Conservation (phyloP, 2,113 vertebrate genomes). For the Halcyon senegalensis region DNA sequence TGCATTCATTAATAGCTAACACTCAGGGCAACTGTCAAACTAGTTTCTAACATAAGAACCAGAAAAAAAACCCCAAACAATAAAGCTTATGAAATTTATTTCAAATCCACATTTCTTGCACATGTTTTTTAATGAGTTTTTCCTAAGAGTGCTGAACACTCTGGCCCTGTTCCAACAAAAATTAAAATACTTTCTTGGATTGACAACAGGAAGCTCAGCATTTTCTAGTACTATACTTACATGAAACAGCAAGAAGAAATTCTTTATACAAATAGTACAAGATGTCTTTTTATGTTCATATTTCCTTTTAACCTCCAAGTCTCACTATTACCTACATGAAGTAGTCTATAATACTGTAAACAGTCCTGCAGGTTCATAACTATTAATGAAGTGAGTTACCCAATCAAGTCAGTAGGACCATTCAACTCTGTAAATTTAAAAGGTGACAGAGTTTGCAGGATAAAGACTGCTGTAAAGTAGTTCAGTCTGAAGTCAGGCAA, state of each 20-base stretch:
- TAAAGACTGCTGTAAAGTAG: not conserved
- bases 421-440: not conserved
- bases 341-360: not conserved
- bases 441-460: not conserved
- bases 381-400: not conserved
- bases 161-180: not conserved
- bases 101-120: not conserved
- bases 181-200: not conserved
- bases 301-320: not conserved
- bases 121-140: not conserved
- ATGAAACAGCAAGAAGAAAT: not conserved
- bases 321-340: not conserved
- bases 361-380: not conserved
- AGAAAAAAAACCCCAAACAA: rapidly evolving
- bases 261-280: not conserved
- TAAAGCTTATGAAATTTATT: not conserved
- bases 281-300: not conserved
- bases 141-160: not conserved
- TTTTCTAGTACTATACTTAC: not conserved
- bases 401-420: not conserved
- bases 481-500: not conserved
- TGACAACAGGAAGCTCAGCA: not conserved
- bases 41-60: not conserved
- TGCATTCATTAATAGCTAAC: not conserved
- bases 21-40: not conserved